phyloP scores from a whole-genome alignment of 2,888 invertebrate species.

The Tridacna gigas region DNA sequence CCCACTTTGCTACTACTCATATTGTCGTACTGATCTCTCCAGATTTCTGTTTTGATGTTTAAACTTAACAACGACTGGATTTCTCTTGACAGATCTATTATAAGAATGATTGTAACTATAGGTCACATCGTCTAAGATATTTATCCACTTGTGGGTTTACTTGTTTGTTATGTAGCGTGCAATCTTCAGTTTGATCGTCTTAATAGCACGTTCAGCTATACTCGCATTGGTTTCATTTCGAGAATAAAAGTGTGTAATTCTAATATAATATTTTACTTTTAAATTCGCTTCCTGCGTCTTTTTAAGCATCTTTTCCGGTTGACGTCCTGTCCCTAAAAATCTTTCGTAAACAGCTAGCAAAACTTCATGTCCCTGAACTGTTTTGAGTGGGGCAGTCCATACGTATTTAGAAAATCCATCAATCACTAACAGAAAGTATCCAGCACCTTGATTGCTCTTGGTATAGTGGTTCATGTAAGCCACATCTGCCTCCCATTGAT shows the following conservation, averaged over 20 bases:
- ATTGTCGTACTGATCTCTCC: constrained; percentile 30
- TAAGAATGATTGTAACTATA: constrained; percentile 39
- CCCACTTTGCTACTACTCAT: no score
- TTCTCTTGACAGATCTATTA: constrained; percentile 31
- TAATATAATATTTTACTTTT: constrained; percentile 23
- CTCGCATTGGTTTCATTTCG: constrained; percentile 43
- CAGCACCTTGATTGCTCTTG: no score
- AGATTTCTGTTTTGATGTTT: constrained; percentile 6
- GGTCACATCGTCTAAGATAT: constrained; percentile 28
- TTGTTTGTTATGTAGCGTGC: constrained; percentile 26
- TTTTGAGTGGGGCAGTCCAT: no score
- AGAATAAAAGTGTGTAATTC: constrained; percentile 34
- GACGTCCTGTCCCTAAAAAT: no score
- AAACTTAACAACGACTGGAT: constrained; percentile 13
- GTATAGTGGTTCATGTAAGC: constrained; percentile 39
- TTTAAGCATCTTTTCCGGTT: constrained; percentile 44
- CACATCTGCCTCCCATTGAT: constrained; percentile 43
- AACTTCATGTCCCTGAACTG: no score
- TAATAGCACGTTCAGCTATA: constrained; percentile 36
- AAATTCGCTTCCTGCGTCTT: constrained; percentile 39
- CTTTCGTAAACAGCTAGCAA: no score
- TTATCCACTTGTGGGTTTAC: constrained; percentile 28
- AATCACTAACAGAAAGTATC: no score
- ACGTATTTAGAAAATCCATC: no score
- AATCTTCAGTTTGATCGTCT: constrained; percentile 17